These are phyloP conservation scores for Onychostoma macrolepis DNA, from an alignment of 2,113 vertebrate species.

Conservation along the genomic window DNA sequence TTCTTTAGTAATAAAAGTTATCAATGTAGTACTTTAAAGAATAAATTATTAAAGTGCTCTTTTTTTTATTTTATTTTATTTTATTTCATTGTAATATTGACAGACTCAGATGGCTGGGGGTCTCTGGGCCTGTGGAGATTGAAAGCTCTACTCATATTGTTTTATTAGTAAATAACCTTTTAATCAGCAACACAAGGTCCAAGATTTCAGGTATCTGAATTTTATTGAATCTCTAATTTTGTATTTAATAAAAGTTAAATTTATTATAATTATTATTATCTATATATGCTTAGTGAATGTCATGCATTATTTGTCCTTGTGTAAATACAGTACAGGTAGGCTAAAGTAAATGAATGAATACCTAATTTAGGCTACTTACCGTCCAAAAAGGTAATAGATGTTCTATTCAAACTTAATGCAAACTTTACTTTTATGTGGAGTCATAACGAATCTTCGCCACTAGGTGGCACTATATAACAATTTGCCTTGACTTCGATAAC, in stretches of 20 bases:
- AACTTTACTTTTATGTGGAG: neutral
- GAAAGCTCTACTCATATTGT: neutral
- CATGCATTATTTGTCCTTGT: neutral
- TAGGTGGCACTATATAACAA: conserved; percentile 28
- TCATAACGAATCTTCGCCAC: conserved; percentile 1
- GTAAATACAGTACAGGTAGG: neutral
- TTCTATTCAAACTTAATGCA: neutral
- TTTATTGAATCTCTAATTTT: neutral
- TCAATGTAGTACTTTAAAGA: neutral
- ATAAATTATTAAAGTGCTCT: neutral
- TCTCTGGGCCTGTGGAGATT: neutral
- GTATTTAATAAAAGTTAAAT: neutral
- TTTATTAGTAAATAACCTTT: neutral
- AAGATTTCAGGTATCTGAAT: neutral
- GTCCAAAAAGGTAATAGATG: neutral
- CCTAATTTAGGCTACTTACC: neutral
- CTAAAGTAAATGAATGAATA: neutral
- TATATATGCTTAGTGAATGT: neutral
- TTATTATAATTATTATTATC: neutral
- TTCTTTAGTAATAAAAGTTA: neutral
- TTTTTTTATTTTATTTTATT: too few relatives aligned
- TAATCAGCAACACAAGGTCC: neutral
- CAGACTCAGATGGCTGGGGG: neutral
- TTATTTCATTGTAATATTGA: too few relatives aligned
- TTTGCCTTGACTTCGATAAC: neutral